Conservation (phyloP, 1,140 invertebrate genomes). For the Hestina assimilis region DNA sequence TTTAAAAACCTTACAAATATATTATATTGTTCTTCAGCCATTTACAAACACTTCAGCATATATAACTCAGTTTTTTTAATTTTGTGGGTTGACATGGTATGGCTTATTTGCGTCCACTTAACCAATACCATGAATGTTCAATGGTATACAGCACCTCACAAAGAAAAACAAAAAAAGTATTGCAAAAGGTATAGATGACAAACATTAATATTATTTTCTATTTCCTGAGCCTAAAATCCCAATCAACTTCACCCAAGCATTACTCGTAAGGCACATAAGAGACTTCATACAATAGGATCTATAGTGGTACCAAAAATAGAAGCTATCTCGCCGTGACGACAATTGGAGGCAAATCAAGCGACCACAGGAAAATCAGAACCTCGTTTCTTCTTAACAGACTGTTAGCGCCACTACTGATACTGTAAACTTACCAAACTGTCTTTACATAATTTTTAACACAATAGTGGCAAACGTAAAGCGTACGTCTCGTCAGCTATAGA, state of each 20-base stretch:
- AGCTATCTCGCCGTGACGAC: conserved; percentile 37
- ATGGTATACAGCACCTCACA: too few species aligned
- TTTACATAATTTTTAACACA: too few species aligned
- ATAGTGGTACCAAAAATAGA: conserved; percentile 22
- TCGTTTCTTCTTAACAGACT: conserved; percentile 62
- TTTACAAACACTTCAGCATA: too few species aligned
- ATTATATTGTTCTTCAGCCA: too few species aligned
- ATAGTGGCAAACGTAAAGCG: too few species aligned
- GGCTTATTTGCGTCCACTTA: too few species aligned
- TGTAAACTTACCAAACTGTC: background rate
- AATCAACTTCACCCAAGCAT: conserved; percentile 1
- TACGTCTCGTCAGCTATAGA: too few species aligned
- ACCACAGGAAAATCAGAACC: conserved; percentile 52
- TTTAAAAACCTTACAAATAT: too few species aligned
- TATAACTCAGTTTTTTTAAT: too few species aligned
- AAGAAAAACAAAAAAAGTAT: too few species aligned
- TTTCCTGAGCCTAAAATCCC: background rate
- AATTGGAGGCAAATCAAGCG: conserved; percentile 57
- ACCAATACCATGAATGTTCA: too few species aligned
- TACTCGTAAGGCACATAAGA: background rate
- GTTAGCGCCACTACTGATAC: conserved; percentile 4
- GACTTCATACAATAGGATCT: background rate
- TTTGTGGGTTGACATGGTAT: too few species aligned
- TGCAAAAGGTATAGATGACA: background rate
- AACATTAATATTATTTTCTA: background rate